Conservation (phyloP, 2,888 invertebrate genomes). For the Carterocephalus palaemon region DNA sequence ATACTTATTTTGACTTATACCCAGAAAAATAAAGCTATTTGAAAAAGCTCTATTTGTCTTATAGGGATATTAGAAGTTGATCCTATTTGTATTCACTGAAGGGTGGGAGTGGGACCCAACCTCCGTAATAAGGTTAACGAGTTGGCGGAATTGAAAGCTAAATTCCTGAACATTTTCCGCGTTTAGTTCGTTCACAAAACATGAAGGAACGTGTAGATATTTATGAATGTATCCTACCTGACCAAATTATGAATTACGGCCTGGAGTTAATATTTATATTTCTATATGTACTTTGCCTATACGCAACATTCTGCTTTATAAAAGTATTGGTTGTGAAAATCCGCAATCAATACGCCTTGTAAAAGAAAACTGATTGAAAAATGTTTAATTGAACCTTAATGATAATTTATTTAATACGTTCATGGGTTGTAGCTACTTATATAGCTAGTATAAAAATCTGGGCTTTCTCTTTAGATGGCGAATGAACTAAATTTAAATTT, state of each 20-base stretch:
- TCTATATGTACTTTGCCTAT: too few relatives aligned
- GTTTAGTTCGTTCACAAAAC: constrained; percentile 53
- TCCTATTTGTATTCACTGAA: constrained; percentile 31
- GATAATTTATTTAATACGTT: too few relatives aligned
- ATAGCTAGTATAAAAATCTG: too few relatives aligned
- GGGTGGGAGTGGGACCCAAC: constrained; percentile 48
- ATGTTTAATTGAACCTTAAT: not conserved
- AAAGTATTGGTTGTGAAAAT: too few relatives aligned
- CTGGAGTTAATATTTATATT: too few relatives aligned
- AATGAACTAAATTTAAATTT: constrained; percentile 5
- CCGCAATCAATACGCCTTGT: too few relatives aligned
- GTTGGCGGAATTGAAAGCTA: constrained; percentile 48
- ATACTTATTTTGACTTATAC: not conserved
- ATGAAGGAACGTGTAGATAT: constrained; percentile 3
- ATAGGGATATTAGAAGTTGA: constrained; percentile 20
- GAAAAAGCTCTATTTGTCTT: constrained; percentile 20
- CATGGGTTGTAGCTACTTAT: too few relatives aligned
- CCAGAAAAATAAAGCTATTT: constrained; percentile 13
- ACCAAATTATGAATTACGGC: too few relatives aligned
- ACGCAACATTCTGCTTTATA: too few relatives aligned
- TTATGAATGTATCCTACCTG: too few relatives aligned
- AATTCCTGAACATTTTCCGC: constrained; percentile 54
- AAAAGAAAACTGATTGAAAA: too few relatives aligned
- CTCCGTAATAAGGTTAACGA: constrained; percentile 68
- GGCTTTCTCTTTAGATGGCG: not conserved